Evolutionary conservation across 2,888 invertebrate genomes (phyloP).

Genomic region (Brenthis hecate): DNA sequence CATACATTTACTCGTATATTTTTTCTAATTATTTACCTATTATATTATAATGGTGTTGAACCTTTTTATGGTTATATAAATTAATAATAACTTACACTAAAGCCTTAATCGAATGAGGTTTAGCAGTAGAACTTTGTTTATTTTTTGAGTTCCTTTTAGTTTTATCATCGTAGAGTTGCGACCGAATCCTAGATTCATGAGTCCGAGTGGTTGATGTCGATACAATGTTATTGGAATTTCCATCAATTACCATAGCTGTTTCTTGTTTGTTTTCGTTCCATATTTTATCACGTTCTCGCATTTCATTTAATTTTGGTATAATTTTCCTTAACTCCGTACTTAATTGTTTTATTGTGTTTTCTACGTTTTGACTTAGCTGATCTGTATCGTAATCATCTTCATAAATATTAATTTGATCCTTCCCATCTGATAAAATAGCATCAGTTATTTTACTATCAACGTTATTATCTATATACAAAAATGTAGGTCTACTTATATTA

Average conservation of each 20-base stretch:
- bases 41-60: too few species aligned
- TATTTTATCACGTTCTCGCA: conserved; percentile 69
- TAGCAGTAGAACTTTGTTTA: conserved; percentile 29
- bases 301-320: conserved; percentile 76
- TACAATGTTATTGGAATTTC: conserved; percentile 68
- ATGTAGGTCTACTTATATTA: conserved; percentile 73
- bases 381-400: conserved; percentile 69
- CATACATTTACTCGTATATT: too few species aligned
- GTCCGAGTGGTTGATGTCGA: conserved; percentile 43
- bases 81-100: conserved; percentile 41
- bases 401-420: conserved; percentile 77
- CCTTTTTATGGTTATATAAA: neutral
- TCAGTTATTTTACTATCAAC: conserved; percentile 77
- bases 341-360: conserved; percentile 74
- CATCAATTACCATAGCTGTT: conserved; percentile 55
- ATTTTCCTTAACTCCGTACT: conserved; percentile 76
- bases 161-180: conserved; percentile 29
- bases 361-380: conserved; percentile 67
- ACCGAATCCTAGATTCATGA: conserved; percentile 21
- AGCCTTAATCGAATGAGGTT: conserved; percentile 35
- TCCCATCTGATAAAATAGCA: conserved; percentile 82
- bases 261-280: conserved; percentile 62
- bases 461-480: conserved; percentile 70
- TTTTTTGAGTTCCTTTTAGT: conserved; percentile 34
- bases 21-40: too few species aligned